phyloP scores from a whole-genome alignment of 1,140 invertebrate species.

The Diorhabda carinulata region DNA sequence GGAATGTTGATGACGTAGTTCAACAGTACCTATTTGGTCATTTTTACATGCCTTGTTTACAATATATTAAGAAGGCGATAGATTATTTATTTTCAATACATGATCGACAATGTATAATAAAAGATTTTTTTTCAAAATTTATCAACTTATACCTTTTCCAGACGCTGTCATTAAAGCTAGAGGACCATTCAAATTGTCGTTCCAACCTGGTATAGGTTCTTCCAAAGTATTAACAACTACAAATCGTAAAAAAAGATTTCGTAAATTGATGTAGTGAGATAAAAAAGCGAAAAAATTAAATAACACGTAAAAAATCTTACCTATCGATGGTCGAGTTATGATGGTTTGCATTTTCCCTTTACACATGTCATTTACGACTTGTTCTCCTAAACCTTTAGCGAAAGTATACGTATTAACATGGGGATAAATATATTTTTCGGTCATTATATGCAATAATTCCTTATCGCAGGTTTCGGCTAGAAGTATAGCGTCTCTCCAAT shows the following conservation, averaged over 20 bases:
- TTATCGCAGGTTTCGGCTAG: constrained; percentile 75
- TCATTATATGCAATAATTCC: constrained; percentile 61
- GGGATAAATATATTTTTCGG: constrained; percentile 64
- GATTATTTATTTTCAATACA: too few relatives aligned
- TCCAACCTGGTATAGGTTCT: constrained; percentile 76
- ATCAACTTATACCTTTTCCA: constrained; percentile 59
- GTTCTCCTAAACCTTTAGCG: constrained; percentile 77
- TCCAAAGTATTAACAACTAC: constrained; percentile 59
- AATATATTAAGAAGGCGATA: too few relatives aligned
- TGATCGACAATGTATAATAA: too few relatives aligned
- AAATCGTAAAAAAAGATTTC: neutral
- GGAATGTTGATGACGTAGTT: too few relatives aligned
- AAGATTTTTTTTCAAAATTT: too few relatives aligned
- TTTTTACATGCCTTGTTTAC: too few relatives aligned
- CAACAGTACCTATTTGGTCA: too few relatives aligned
- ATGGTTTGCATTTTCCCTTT: constrained; percentile 66
- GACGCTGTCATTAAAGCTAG: constrained; percentile 68
- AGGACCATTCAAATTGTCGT: constrained; percentile 93
- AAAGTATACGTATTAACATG: constrained; percentile 85
- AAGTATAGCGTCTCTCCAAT: constrained; percentile 80
- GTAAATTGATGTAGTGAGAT: too few relatives aligned
- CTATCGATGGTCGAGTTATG: constrained; percentile 88
- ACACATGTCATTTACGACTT: constrained; percentile 65
- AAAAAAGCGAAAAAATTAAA: too few relatives aligned
- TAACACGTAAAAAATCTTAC: constrained; percentile 47